Evolutionary conservation across 2,888 invertebrate species (phyloP), one percentile per base, ranked within the genome.

Genomic region (Diogma glabrata): DNA sequence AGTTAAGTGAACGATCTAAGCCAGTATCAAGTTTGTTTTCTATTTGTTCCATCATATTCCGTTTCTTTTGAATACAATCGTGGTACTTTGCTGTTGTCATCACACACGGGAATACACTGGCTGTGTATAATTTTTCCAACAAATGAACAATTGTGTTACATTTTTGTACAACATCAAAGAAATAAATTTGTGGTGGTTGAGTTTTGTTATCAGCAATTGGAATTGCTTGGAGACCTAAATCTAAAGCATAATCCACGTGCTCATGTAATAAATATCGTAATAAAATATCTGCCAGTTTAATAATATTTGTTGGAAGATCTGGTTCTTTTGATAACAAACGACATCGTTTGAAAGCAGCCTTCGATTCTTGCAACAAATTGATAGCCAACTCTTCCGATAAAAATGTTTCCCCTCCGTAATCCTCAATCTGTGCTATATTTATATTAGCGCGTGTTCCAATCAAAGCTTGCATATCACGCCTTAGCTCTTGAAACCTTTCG

Each of bases 341-440:
- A 65, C 94, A 94, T 53, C 96, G 75, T 58, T 87, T 82, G 59
- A 96, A 88, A 0, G 95, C 92, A 30, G 86, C 80, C 68, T 91
- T 90, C 1, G 91, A 87, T 63, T 93, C 89, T 64, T 89, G 90
- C 36, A 99, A 71, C 63, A 97, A 79, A 60, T 82, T 87, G 57
- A 93, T 89, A 0, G 94, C 94, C 3, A 96, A 77, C 64, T 93
- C 90, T 67, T 96, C 95, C 1, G 94, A 94, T 0, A 99, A 76
- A 66, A 96, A 94, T 0, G 94, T 97, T 72, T 99, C 96, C 0
- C 93, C 96, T 3, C 94, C 95, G 64, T 92, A 95, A 69, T 94
- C 90, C 67, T 96, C 96, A 43, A 94, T 90, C 65, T 89, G 87
- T 1, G 88, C 92, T 55, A 94, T 90, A 65, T 93, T 93, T 53